These are phyloP conservation scores for Trissolcus basalis DNA, from an alignment of 1,140 invertebrate genomes.

Conservation along the genomic window DNA sequence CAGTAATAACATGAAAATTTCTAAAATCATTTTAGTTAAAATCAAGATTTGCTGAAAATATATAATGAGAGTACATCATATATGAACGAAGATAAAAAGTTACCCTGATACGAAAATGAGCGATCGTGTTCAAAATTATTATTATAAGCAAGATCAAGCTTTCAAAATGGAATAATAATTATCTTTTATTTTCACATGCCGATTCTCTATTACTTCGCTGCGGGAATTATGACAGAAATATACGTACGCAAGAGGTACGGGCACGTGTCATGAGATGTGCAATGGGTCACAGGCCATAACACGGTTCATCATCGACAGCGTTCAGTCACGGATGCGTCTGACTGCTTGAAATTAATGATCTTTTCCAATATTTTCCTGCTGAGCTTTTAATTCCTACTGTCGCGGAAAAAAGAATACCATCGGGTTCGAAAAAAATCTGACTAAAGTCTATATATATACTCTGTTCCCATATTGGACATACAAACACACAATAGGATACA, in stretches of 20 bases:
- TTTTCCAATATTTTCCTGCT: slow-evolving; percentile 66
- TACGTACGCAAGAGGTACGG: slow-evolving; percentile 60
- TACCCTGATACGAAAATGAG: too few species aligned
- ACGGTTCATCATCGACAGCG: slow-evolving; percentile 65
- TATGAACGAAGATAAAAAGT: too few species aligned
- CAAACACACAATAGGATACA: slow-evolving; percentile 27
- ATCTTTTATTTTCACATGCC: slow-evolving; percentile 58
- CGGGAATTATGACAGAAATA: slow-evolving; percentile 58
- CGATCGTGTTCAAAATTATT: slow-evolving; percentile 34
- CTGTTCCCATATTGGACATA: slow-evolving; percentile 27
- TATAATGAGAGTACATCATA: too few species aligned
- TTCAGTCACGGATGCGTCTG: slow-evolving; percentile 60
- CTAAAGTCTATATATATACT: too few species aligned
- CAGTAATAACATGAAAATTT: too few species aligned
- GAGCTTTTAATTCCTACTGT: slow-evolving; percentile 59
- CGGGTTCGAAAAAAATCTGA: slow-evolving; percentile 25
- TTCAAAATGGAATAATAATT: slow-evolving; percentile 59
- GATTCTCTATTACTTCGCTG: slow-evolving; percentile 60
- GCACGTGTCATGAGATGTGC: slow-evolving; percentile 60
- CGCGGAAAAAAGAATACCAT: slow-evolving; percentile 51
- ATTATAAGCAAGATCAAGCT: slow-evolving; percentile 26
- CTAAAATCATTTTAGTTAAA: too few species aligned
- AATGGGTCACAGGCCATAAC: slow-evolving; percentile 64
- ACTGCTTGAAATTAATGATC: slow-evolving; percentile 68
- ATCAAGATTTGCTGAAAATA: too few species aligned